These are phyloP conservation scores for Furnarius figulus DNA, from an alignment of 2,113 vertebrate genomes.

Conservation along the genomic window DNA sequence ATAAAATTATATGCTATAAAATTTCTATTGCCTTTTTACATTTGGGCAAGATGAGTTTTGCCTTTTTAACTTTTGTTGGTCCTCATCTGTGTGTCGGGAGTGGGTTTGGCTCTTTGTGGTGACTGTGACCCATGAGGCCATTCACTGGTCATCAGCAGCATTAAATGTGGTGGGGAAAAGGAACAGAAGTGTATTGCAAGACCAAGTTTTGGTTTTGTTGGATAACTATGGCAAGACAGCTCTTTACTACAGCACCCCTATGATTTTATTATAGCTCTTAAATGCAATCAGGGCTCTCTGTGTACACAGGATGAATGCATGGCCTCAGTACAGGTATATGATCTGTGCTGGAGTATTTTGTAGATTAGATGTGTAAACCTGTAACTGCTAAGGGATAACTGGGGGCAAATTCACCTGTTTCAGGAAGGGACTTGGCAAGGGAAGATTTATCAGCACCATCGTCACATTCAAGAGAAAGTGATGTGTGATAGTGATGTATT, in stretches of 20 bases:
- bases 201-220: neutral
- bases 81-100: neutral
- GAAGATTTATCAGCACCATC: neutral
- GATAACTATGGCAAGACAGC: neutral
- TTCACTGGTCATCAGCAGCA: neutral
- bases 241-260: neutral
- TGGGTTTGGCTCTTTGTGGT: neutral
- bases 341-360: neutral
- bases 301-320: neutral
- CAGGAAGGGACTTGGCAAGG: neutral
- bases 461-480: neutral
- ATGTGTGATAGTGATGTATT: neutral
- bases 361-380: neutral
- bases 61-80: neutral
- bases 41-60: neutral
- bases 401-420: neutral
- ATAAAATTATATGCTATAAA: neutral
- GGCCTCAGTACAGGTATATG: neutral
- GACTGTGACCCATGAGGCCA: neutral
- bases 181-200: neutral
- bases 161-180: neutral
- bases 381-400: neutral
- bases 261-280: neutral
- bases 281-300: neutral
- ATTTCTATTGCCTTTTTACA: neutral